Evolutionary conservation across 2,113 vertebrate species (phyloP).

Genomic region (Thunnus thynnus): DNA sequence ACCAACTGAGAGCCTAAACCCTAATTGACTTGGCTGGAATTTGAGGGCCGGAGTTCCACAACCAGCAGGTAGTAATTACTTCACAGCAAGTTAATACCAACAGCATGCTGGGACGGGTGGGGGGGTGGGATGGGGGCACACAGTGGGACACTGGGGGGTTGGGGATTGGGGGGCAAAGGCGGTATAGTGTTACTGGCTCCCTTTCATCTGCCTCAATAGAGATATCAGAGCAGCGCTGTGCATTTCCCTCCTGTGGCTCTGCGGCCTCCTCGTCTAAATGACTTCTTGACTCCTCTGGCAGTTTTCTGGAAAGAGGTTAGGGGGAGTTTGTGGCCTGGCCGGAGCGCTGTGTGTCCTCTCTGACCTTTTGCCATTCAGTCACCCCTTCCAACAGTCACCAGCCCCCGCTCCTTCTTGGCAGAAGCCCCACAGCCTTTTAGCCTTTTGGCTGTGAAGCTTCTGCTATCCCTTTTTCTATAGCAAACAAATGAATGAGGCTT

Average conservation of each 20-base stretch:
- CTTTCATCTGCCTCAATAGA: constrained; percentile 75
- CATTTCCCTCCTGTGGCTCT: constrained; percentile 13
- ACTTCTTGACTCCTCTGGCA: constrained; percentile 64
- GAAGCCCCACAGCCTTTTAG: constrained; percentile 38
- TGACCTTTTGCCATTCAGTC: constrained; percentile 75
- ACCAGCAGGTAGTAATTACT: constrained; percentile 88
- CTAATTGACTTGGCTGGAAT: constrained; percentile 74
- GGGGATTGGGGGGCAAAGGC: neutral
- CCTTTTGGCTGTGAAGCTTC: constrained; percentile 57
- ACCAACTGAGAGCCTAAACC: constrained; percentile 52
- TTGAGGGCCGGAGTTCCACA: constrained; percentile 67
- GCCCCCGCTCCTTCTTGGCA: constrained; percentile 33
- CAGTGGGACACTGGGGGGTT: neutral
- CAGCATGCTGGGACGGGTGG: constrained; percentile 67
- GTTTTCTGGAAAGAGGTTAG: constrained; percentile 45
- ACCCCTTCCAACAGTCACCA: constrained; percentile 31
- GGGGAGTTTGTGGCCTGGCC: constrained; percentile 40
- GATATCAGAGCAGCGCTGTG: constrained; percentile 51
- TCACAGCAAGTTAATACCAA: constrained; percentile 87
- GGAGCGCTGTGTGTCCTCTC: constrained; percentile 47
- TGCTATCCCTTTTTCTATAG: constrained; percentile 52
- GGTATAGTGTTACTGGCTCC: constrained; percentile 68
- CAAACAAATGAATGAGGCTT: constrained; percentile 59
- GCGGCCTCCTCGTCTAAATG: constrained; percentile 19
- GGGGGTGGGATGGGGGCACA: constrained; percentile 48